Evolutionary conservation across 2,113 vertebrate species (phyloP), one percentile per base, ranked within the genome.

Genomic region (Engraulis encrasicolus): DNA sequence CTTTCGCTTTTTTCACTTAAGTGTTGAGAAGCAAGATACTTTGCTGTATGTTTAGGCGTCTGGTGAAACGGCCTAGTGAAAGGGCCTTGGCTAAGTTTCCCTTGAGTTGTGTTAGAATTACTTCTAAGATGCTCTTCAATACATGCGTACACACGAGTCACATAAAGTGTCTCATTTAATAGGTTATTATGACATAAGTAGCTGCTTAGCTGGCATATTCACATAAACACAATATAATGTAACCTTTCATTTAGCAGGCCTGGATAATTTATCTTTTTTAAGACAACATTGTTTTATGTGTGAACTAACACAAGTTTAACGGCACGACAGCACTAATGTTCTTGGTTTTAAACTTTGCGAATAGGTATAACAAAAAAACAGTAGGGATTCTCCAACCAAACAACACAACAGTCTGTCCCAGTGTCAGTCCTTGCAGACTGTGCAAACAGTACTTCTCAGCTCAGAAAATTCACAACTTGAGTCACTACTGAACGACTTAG

Each of bases 161-260:
- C 80, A 36, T 50, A 20, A 54, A 58, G 31, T 37, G 37, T 78
- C 48, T 48, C 50, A 81, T 81, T 27, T 54, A 37, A n/a, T 37
- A 58, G 50, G n/a, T 18, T 61, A n/a, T n/a, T n/a, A 86, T 91
- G 91, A 88, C 90, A 91, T 88, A 87, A 89, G 90, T 93, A 94
- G 31, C 66, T 94, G 88, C 93, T 91, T 91, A 91, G 92, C 90
- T 71, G 93, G 91, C 90, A 91, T 91, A 91, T 92, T 90, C 92
- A 90, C 91, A 92, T 94, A 94, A 90, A 92, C 89, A 90, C 92
- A 92, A 91, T 91, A 92, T 92, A 92, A 91, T 88, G 91, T 92
- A 92, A 88, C 90, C 90, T 86, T 93, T 93, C 85, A 87, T 93
- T 54, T 80, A 92, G 88, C 87, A 90, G 86, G 86, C 89, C 79